Evolutionary conservation across 1,140 invertebrate species (phyloP).

Genomic region (Ceratoteleas bidentatus): DNA sequence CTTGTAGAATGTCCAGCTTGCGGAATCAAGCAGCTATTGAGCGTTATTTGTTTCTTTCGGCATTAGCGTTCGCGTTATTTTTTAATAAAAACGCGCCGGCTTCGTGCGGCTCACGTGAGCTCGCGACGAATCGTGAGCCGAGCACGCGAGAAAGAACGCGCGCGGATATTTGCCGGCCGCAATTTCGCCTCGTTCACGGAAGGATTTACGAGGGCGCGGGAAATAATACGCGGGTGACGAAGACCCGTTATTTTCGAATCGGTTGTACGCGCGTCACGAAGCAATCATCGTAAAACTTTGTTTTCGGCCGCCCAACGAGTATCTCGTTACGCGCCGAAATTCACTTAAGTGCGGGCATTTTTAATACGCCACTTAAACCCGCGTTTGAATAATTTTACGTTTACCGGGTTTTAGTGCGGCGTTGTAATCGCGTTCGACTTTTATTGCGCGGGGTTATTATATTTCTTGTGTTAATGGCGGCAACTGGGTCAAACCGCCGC

Average conservation of each 20-base stretch:
- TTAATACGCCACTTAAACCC: constrained; percentile 53
- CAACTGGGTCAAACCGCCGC: constrained; percentile 33
- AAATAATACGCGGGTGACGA: constrained; percentile 38
- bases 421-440: constrained; percentile 44
- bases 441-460: constrained; percentile 46
- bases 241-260: constrained; percentile 45
- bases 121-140: constrained; percentile 33
- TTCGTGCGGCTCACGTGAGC: constrained; percentile 35
- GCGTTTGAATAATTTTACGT: constrained; percentile 60
- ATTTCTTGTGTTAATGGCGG: constrained; percentile 40
- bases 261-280: constrained; percentile 38
- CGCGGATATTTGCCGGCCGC: constrained; percentile 47
- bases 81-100: constrained; percentile 15
- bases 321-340: constrained; percentile 58
- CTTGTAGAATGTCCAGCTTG: constrained; percentile 6
- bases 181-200: constrained; percentile 57
- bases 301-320: constrained; percentile 37
- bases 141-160: constrained; percentile 50
- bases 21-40: constrained; percentile 16
- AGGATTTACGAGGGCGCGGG: constrained; percentile 57
- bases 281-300: constrained; percentile 56
- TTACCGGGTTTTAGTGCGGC: constrained; percentile 34
- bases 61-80: constrained; percentile 38
- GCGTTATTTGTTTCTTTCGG: constrained; percentile 21
- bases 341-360: constrained; percentile 40